Evolutionary conservation across 2,888 invertebrate species (phyloP).

Genomic region (Tachina grossa): DNA sequence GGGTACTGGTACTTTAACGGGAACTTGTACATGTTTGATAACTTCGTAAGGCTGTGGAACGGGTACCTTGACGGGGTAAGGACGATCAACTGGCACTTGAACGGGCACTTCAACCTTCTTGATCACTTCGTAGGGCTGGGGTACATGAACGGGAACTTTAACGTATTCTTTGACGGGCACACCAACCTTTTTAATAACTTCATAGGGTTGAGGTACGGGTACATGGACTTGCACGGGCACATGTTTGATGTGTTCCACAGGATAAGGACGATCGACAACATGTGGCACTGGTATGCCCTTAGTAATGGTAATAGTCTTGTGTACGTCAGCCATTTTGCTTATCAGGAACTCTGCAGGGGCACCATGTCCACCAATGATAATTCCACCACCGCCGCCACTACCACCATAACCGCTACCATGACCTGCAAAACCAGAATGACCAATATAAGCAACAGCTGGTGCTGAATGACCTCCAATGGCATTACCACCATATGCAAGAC

Average conservation of each 20-base stretch:
- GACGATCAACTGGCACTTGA: slow-evolving; percentile 86
- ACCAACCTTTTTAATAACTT: slow-evolving; percentile 87
- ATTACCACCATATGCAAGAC: slow-evolving; percentile 72
- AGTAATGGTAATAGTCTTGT: slow-evolving; percentile 88
- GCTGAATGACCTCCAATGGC: slow-evolving; percentile 75
- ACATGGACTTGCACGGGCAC: slow-evolving; percentile 87
- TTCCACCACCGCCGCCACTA: slow-evolving; percentile 70
- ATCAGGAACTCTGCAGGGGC: slow-evolving; percentile 79
- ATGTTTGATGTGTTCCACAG: slow-evolving; percentile 86
- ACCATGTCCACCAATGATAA: slow-evolving; percentile 60
- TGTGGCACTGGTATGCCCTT: slow-evolving; percentile 89
- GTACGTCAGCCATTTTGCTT: slow-evolving; percentile 84
- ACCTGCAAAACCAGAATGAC: slow-evolving; percentile 73
- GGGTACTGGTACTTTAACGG: slow-evolving; percentile 85
- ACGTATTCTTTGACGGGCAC: slow-evolving; percentile 87
- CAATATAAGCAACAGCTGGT: slow-evolving; percentile 74
- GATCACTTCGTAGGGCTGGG: slow-evolving; percentile 84
- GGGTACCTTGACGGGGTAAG: slow-evolving; percentile 87
- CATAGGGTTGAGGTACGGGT: slow-evolving; percentile 88
- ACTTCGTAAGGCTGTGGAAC: slow-evolving; percentile 87
- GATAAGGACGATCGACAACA: slow-evolving; percentile 89
- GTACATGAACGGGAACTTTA: slow-evolving; percentile 86
- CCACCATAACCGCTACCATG: slow-evolving; percentile 71
- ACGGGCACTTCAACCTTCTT: slow-evolving; percentile 86
- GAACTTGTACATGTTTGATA: slow-evolving; percentile 86